Conservation (phyloP, 2,797 vertebrate genomes). For the Leptatherina wallacei region DNA sequence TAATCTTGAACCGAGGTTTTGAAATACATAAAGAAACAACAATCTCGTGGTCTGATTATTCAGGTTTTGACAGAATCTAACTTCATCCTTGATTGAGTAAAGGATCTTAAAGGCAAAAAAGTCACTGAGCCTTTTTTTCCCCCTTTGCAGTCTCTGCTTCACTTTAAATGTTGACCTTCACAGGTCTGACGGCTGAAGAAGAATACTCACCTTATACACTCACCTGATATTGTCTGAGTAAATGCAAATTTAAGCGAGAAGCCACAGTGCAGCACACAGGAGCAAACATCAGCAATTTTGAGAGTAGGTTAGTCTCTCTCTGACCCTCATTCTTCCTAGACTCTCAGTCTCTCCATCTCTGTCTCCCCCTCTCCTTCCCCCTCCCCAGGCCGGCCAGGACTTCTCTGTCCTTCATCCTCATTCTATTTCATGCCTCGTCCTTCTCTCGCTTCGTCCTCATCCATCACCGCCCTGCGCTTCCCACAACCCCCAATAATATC, state of each 20-base stretch:
- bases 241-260: constrained; percentile 68
- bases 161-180: not conserved
- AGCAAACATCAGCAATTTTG: constrained; percentile 79
- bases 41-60: not conserved
- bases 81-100: not conserved
- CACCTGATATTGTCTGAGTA: constrained; percentile 54
- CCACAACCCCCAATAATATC: constrained; percentile 11
- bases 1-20: constrained; percentile 14
- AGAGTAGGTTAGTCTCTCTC: constrained; percentile 71
- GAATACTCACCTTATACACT: constrained; percentile 53
- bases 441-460: constrained; percentile 74
- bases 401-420: constrained; percentile 82
- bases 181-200: constrained; percentile 25
- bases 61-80: not conserved
- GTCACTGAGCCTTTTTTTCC: not conserved
- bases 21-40: not conserved
- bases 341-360: constrained; percentile 74
- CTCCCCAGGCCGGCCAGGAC: constrained; percentile 53
- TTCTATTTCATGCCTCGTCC: constrained; percentile 83
- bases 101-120: not conserved
- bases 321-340: constrained; percentile 76
- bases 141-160: not conserved
- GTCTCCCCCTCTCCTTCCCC: constrained; percentile 66
- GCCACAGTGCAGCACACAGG: constrained; percentile 32
- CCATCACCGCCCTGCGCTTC: constrained; percentile 71